Conservation (phyloP, 2,797 vertebrate species). For the Staurois parvus region DNA sequence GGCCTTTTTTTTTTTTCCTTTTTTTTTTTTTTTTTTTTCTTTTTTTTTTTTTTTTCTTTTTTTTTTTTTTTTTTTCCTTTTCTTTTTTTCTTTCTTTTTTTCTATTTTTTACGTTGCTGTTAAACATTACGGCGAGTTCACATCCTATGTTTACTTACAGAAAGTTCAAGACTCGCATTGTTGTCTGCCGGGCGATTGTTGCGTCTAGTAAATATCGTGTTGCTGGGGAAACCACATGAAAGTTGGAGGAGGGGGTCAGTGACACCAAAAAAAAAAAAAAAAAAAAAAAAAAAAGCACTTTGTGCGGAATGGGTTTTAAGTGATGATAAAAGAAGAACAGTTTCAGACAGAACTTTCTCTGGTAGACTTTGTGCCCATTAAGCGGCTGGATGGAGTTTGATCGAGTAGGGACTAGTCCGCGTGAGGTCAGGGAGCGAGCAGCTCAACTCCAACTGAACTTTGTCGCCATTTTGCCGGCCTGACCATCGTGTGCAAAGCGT, state of each 20-base stretch:
- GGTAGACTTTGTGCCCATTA: conserved; percentile 64
- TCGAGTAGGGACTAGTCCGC: conserved; percentile 7
- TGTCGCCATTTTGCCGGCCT: too few relatives aligned
- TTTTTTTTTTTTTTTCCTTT: too few relatives aligned
- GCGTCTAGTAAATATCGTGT: conserved; percentile 69
- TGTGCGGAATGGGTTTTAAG: conserved; percentile 66
- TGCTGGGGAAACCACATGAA: conserved; percentile 68
- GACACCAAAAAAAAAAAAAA: conserved; percentile 50
- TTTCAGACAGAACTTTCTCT: conserved; percentile 71
- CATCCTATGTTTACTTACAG: conserved; percentile 58
- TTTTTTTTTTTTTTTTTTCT: too few relatives aligned
- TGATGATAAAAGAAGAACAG: conserved; percentile 67
- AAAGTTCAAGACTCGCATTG: conserved; percentile 62
- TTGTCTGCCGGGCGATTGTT: conserved; percentile 64
- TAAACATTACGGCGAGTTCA: conserved; percentile 65
- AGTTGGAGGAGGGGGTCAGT: conserved; percentile 64
- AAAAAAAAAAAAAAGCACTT: conserved; percentile 55
- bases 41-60: conserved; percentile 5
- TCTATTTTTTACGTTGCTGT: conserved; percentile 37
- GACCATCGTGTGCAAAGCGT: too few relatives aligned
- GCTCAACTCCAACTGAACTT: conserved; percentile 26
- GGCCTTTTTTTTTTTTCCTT: conserved; percentile 30
- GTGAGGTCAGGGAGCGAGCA: not conserved
- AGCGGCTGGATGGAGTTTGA: conserved; percentile 45
- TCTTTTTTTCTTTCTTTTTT: too few relatives aligned